Evolutionary conservation across 2,888 invertebrate genomes (phyloP).

Genomic region (Brassicogethes aeneus): DNA sequence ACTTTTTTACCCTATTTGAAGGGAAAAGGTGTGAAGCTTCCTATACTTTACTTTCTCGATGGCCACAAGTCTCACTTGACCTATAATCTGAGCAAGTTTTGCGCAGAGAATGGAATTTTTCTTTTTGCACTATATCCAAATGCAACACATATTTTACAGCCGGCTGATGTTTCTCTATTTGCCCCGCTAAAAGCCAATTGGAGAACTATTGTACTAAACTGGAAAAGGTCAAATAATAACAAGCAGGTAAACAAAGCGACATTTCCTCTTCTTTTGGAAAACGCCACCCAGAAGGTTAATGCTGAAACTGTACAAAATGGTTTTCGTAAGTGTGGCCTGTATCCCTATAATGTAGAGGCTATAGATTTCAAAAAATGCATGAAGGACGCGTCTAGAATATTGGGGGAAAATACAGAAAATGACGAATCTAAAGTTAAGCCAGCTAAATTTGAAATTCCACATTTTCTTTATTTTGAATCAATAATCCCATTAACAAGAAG

Average conservation of each 20-base stretch:
- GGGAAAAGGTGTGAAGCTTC: constrained; percentile 12
- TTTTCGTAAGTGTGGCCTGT: too few species aligned
- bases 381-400: constrained; percentile 7
- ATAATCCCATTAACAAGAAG: too few species aligned
- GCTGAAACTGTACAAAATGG: too few species aligned
- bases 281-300: too few species aligned
- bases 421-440: too few species aligned
- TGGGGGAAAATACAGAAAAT: too few species aligned
- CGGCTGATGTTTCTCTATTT: constrained; percentile 11
- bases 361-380: constrained; percentile 14
- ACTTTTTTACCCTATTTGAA: constrained; percentile 10
- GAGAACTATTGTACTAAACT: constrained; percentile 7
- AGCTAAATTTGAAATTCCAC: too few species aligned
- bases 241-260: too few species aligned
- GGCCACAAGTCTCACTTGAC: constrained; percentile 12
- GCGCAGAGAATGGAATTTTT: constrained; percentile 12
- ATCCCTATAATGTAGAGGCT: constrained; percentile 14
- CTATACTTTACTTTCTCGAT: constrained; percentile 11
- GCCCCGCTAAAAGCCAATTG: constrained; percentile 10
- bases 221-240: too few species aligned
- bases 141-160: constrained; percentile 10
- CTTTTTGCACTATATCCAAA: constrained; percentile 9
- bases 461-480: too few species aligned
- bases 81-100: constrained; percentile 12
- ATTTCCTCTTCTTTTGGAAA: too few species aligned